Evolutionary conservation across 1,140 invertebrate species (phyloP).

Genomic region (Drosophila watanabei): DNA sequence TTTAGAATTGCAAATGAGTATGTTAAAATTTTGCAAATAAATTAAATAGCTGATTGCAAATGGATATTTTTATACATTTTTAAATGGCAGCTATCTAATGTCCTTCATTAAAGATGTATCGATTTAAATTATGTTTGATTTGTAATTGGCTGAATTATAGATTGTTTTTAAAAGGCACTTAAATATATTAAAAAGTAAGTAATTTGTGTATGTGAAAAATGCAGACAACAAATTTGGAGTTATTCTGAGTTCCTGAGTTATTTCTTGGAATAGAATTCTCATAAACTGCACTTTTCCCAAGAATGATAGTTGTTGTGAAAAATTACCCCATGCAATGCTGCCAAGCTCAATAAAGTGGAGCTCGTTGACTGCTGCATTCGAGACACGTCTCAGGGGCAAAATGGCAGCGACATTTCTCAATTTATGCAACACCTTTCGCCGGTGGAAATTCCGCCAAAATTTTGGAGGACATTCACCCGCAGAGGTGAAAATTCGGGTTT

Average conservation of each 20-base stretch:
- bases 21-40: conserved; percentile 15
- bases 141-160: not conserved
- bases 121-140: conserved; percentile 2
- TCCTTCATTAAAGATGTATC: not conserved
- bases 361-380: conserved; percentile 15
- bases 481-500: conserved; percentile 22
- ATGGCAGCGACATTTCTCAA: conserved; percentile 38
- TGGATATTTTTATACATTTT: not conserved
- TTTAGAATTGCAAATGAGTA: conserved; percentile 33
- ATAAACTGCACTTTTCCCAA: not conserved
- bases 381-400: conserved; percentile 36
- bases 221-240: not conserved
- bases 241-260: not conserved
- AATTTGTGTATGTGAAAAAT: not conserved
- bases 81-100: too few relatives aligned
- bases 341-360: not conserved
- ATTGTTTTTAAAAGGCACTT: not conserved
- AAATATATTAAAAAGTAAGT: not conserved
- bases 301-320: not conserved
- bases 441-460: conserved; percentile 18
- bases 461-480: conserved; percentile 33
- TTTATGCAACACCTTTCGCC: conserved; percentile 50
- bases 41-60: conserved; percentile 14
- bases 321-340: not conserved
- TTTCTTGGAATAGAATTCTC: not conserved